Conservation (phyloP, 2,888 invertebrate species). For the Linyphia triangularis region DNA sequence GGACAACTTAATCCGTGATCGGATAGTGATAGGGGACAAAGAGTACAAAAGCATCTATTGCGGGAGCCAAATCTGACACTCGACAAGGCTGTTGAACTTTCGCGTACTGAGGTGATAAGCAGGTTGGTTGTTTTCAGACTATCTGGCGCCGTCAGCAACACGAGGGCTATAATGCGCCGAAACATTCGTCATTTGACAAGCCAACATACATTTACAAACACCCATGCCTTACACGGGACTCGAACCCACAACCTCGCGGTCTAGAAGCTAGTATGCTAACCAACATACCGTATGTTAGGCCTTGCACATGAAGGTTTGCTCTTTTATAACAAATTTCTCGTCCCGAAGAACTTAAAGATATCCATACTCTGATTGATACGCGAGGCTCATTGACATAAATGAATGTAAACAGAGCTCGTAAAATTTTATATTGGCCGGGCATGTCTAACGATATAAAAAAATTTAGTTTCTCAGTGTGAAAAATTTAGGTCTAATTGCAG, state of each 20-base stretch:
- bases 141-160: no score
- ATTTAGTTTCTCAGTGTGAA: constrained; percentile 17
- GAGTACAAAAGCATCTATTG: not conserved
- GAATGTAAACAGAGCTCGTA: constrained; percentile 13
- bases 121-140: no score
- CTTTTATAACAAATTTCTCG: not conserved
- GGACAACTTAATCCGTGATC: not conserved
- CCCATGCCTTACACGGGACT: no score
- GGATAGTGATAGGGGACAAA: not conserved
- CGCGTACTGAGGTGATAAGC: not conserved
- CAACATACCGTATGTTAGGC: no score
- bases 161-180: no score
- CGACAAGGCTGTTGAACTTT: not conserved
- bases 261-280: no score
- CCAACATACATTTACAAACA: no score
- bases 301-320: constrained; percentile 6
- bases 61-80: not conserved
- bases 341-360: constrained; percentile 8
- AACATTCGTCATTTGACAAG: no score
- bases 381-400: constrained; percentile 21
- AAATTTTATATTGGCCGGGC: constrained; percentile 57
- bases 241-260: no score
- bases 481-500: constrained; percentile 34
- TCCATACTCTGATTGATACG: constrained; percentile 19
- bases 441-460: constrained; percentile 33